phyloP scores from a whole-genome alignment of 2,797 vertebrate species.

The Naso thynnoides region DNA sequence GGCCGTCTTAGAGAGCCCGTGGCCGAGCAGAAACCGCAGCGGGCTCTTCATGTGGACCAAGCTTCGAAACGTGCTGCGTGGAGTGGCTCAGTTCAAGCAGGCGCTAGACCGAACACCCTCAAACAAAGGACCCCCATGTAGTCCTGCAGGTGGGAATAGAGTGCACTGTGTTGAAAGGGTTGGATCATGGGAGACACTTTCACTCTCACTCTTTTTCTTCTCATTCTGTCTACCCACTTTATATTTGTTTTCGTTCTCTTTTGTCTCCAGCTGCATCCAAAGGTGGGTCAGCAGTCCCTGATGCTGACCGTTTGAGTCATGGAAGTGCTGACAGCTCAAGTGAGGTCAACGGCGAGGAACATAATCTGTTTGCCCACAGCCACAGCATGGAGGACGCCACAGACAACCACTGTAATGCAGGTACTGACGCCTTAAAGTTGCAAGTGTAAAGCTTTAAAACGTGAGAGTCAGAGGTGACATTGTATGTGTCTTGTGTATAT shows the following conservation, averaged over 20 bases:
- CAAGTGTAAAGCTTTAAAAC: slow-evolving; percentile 44
- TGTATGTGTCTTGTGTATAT: background rate
- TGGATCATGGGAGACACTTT: background rate
- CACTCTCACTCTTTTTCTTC: background rate
- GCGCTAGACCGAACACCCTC: slow-evolving; percentile 79
- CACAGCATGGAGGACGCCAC: slow-evolving; percentile 85
- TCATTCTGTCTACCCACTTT: background rate
- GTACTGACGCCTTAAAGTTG: slow-evolving; percentile 72
- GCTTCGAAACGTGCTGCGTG: slow-evolving; percentile 91
- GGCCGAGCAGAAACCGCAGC: slow-evolving; percentile 95
- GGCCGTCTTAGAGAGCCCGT: slow-evolving; percentile 95
- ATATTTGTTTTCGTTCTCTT: background rate
- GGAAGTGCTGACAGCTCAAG: slow-evolving; percentile 91
- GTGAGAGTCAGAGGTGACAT: background rate
- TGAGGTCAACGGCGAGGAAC: slow-evolving; percentile 89
- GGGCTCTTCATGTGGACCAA: slow-evolving; percentile 98
- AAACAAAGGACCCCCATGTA: slow-evolving; percentile 68
- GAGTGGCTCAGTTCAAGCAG: slow-evolving; percentile 92
- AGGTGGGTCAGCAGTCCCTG: slow-evolving; percentile 76
- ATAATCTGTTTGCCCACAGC: slow-evolving; percentile 85
- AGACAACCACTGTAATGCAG: slow-evolving; percentile 90
- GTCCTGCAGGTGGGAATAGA: slow-evolving; percentile 83
- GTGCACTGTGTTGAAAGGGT: too few species aligned
- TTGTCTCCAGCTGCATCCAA: slow-evolving; percentile 56
- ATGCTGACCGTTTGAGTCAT: slow-evolving; percentile 91